Percentiles rank a stretch among this genome's conserved stretches.
Evolutionary conservation across 2,888 invertebrate species (phyloP).

Genomic region (Xestobium rufovillosum): DNA sequence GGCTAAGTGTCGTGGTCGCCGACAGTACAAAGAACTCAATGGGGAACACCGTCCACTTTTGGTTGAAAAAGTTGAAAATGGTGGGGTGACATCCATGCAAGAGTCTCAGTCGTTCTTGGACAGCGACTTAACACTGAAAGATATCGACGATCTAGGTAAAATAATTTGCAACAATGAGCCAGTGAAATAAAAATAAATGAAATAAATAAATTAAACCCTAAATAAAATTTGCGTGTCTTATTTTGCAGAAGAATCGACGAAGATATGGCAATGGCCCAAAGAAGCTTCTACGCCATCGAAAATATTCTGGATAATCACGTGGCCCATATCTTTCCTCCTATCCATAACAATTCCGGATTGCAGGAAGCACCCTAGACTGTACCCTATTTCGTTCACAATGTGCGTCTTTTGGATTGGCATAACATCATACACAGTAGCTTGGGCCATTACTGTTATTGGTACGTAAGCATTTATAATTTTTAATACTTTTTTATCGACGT

Average conservation of each 20-base stretch:
- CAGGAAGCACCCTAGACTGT: conserved; percentile 52
- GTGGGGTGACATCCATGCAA: conserved; percentile 17
- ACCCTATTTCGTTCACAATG: conserved; percentile 66
- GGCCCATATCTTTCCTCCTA: conserved; percentile 67
- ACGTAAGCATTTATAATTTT: too few relatives aligned
- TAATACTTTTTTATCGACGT: conserved; percentile 1
- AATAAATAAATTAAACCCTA: not conserved
- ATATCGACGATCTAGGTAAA: conserved; percentile 41
- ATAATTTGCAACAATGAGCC: conserved; percentile 5
- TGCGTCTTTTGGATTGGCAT: conserved; percentile 76
- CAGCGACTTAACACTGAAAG: conserved; percentile 38
- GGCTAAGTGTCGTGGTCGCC: conserved; percentile 44
- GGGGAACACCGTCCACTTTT: conserved; percentile 44
- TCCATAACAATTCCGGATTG: conserved; percentile 74
- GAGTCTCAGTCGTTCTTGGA: conserved; percentile 32
- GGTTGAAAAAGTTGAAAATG: conserved; percentile 24
- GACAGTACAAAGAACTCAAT: conserved; percentile 50
- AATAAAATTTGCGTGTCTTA: conserved; percentile 4
- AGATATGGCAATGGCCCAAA: conserved; percentile 53
- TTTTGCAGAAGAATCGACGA: conserved; percentile 39
- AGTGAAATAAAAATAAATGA: conserved; percentile 3
- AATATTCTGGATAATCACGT: conserved; percentile 55
- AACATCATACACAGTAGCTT: conserved; percentile 76
- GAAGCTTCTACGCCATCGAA: conserved; percentile 43
- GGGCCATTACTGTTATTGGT: conserved; percentile 80